Evolutionary conservation across 2,888 invertebrate species (phyloP).

Genomic region (Eristalinus sepulchralis): DNA sequence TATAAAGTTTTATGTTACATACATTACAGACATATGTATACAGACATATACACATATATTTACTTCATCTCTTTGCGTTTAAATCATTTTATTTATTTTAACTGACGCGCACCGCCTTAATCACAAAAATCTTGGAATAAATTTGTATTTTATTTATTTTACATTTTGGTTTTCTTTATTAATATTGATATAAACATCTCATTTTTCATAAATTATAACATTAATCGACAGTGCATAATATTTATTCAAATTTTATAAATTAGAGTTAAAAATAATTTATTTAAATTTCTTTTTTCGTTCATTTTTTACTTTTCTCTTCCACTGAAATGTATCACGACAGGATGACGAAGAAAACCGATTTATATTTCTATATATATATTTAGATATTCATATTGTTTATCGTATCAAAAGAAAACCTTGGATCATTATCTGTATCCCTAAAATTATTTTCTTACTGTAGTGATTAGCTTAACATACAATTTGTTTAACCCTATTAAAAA

Average conservation of each 20-base stretch:
- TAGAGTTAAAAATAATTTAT: constrained; percentile 54
- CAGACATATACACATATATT: constrained; percentile 5
- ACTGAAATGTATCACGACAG: constrained; percentile 67
- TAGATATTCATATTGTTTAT: constrained; percentile 40
- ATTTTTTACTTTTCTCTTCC: constrained; percentile 31
- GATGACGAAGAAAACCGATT: constrained; percentile 56
- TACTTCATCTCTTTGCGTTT: constrained; percentile 24
- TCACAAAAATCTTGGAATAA: constrained; percentile 69
- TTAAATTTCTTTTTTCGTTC: constrained; percentile 18
- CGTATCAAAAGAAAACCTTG: constrained; percentile 69
- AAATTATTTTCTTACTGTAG: constrained; percentile 47
- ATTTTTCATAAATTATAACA: constrained; percentile 56
- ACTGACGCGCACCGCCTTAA: constrained; percentile 63
- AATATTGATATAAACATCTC: constrained; percentile 44
- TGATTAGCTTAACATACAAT: constrained; percentile 64
- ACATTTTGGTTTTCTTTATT: constrained; percentile 44
- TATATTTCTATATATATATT: constrained; percentile 36
- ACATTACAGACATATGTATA: constrained; percentile 27
- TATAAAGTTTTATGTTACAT: constrained; percentile 41
- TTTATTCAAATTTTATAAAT: constrained; percentile 34
- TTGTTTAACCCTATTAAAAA: constrained; percentile 63
- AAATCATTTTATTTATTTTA: constrained; percentile 28
- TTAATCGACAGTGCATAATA: constrained; percentile 60
- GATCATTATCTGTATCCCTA: constrained; percentile 35
- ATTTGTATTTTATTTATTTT: constrained; percentile 45